phyloP scores from a whole-genome alignment of 2,113 vertebrate species.

The Procapra przewalskii region DNA sequence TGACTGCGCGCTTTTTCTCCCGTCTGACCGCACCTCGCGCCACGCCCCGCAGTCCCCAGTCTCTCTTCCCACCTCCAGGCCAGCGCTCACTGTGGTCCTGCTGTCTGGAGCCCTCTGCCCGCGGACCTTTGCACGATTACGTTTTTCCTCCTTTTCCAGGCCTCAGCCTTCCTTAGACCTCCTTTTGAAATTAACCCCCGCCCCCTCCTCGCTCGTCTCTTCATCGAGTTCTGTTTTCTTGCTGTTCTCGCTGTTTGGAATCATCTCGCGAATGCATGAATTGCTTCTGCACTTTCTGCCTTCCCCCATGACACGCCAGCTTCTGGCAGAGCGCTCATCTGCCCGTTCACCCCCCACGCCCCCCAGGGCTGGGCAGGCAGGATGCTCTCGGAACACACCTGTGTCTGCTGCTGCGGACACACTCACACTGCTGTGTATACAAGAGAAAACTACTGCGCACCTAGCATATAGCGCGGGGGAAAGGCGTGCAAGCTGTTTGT shows the following conservation, averaged over 20 bases:
- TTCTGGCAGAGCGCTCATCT: not conserved
- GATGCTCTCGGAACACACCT: not conserved
- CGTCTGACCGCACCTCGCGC: not conserved
- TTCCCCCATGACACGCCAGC: not conserved
- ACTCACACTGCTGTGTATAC: not conserved
- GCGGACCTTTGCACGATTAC: not conserved
- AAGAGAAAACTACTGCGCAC: not conserved
- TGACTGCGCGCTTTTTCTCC: not conserved
- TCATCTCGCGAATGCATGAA: not conserved
- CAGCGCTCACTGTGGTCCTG: fast-evolving
- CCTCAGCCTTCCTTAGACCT: too few species aligned
- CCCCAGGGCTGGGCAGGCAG: not conserved
- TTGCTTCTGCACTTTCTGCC: not conserved
- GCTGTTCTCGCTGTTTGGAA: not conserved
- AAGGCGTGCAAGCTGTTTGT: not conserved
- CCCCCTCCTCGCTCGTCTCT: not conserved
- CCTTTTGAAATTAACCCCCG: not conserved
- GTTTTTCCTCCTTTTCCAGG: not conserved
- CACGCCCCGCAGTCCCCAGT: fast-evolving
- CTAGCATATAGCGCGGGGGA: not conserved
- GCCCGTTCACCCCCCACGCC: fast-evolving
- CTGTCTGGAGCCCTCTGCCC: not conserved
- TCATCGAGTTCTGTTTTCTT: not conserved
- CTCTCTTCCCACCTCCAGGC: not conserved
- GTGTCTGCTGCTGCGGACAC: not conserved